phyloP scores from a whole-genome alignment of 2,797 vertebrate species.

The Cossypha polioptera region DNA sequence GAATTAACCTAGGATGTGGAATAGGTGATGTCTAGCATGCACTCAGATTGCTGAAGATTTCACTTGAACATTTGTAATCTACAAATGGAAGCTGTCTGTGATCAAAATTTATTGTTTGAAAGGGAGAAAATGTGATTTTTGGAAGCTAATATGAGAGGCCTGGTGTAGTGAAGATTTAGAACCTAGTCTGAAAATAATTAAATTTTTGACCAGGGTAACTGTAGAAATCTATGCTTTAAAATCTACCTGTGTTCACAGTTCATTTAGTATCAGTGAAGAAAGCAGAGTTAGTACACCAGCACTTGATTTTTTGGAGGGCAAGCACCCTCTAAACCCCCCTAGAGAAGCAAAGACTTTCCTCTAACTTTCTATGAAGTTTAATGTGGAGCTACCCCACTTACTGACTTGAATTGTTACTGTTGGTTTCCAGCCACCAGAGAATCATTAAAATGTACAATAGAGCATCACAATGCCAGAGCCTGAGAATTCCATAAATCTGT shows the following conservation, averaged over 20 bases:
- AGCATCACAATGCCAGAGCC: background rate
- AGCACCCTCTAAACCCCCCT: background rate
- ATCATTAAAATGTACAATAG: background rate
- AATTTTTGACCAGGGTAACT: background rate
- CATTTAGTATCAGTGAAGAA: background rate
- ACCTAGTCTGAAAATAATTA: background rate
- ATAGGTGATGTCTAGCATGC: background rate
- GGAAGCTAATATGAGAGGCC: background rate
- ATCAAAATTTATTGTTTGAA: background rate
- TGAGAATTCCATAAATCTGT: background rate
- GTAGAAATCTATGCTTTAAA: background rate
- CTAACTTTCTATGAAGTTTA: background rate
- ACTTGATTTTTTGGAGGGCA: background rate
- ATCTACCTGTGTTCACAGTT: background rate
- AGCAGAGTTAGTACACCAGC: background rate
- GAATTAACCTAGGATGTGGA: background rate
- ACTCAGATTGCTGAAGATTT: background rate
- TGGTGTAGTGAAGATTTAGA: background rate
- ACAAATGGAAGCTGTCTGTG: background rate
- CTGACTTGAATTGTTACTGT: background rate
- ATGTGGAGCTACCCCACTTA: background rate
- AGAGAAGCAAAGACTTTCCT: background rate
- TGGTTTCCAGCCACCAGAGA: background rate
- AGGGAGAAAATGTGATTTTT: background rate
- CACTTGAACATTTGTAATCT: background rate